These are phyloP conservation scores for Cossypha niveicapilla DNA, from an alignment of 2,797 vertebrate species.

Conservation along the genomic window DNA sequence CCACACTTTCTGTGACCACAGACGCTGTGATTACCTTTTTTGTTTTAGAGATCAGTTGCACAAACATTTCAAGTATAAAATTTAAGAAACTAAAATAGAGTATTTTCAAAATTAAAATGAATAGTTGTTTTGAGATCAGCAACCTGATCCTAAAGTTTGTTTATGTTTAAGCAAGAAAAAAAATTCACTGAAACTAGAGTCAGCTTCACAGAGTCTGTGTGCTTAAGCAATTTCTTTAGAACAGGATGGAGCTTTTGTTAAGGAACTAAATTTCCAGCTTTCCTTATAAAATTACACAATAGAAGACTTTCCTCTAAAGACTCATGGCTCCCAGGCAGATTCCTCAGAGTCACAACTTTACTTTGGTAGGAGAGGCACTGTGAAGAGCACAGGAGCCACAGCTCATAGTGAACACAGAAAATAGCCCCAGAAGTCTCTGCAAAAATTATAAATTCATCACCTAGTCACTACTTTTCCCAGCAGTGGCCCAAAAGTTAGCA, in stretches of 20 bases:
- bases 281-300: not conserved
- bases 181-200: not conserved
- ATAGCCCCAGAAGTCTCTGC: not conserved
- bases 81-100: slow-evolving; percentile 14
- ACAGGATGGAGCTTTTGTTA: not conserved
- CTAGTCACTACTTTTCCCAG: not conserved
- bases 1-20: not conserved
- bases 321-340: not conserved
- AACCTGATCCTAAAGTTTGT: not conserved
- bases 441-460: not conserved
- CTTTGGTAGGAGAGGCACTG: not conserved
- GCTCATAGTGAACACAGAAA: not conserved
- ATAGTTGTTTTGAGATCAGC: not conserved
- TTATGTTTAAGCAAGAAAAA: slow-evolving; percentile 18
- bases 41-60: not conserved
- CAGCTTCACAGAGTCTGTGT: not conserved
- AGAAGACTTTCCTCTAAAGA: not conserved
- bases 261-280: not conserved
- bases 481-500: not conserved
- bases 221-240: not conserved
- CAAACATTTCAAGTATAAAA: not conserved
- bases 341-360: not conserved
- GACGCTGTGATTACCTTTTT: not conserved
- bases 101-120: slow-evolving; percentile 7
- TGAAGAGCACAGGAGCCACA: not conserved